These are phyloP conservation scores for Bombus confusus DNA, from an alignment of 1,140 invertebrate species.

Conservation along the genomic window DNA sequence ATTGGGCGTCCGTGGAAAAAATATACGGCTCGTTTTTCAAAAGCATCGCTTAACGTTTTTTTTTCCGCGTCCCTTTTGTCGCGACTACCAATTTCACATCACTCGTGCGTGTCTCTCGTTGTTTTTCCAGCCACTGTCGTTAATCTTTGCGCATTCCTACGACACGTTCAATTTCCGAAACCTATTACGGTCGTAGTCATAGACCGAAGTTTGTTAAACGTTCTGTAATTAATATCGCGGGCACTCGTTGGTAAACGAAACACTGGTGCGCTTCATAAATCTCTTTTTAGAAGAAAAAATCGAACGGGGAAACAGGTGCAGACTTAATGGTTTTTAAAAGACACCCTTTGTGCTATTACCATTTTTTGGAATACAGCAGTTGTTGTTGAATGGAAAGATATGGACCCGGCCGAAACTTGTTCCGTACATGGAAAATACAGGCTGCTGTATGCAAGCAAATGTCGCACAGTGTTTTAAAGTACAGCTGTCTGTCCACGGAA, in stretches of 20 bases:
- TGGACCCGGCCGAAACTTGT: neutral
- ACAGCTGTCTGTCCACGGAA: neutral
- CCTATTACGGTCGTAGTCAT: neutral
- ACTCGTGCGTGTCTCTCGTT: neutral
- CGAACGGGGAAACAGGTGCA: too few species aligned
- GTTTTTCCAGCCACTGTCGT: neutral
- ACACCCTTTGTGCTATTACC: neutral
- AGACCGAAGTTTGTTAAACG: neutral
- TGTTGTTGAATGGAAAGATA: neutral
- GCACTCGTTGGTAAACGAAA: too few species aligned
- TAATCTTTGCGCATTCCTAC: neutral
- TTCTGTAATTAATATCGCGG: neutral
- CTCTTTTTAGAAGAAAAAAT: too few species aligned
- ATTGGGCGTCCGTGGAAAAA: neutral
- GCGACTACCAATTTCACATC: neutral
- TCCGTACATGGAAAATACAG: neutral
- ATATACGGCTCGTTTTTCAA: constrained; percentile 13
- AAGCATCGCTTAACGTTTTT: constrained; percentile 8
- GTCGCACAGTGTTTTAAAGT: neutral
- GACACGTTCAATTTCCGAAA: constrained; percentile 7
- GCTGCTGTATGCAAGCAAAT: neutral
- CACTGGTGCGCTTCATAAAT: too few species aligned
- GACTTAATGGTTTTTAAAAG: neutral
- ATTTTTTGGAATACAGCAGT: neutral
- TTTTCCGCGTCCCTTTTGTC: neutral